A percentile compares a stretch with the other conserved stretches of the same genome.
These are phyloP conservation scores for Equus przewalskii DNA, from an alignment of 2,113 vertebrate genomes.

Conservation along the genomic window DNA sequence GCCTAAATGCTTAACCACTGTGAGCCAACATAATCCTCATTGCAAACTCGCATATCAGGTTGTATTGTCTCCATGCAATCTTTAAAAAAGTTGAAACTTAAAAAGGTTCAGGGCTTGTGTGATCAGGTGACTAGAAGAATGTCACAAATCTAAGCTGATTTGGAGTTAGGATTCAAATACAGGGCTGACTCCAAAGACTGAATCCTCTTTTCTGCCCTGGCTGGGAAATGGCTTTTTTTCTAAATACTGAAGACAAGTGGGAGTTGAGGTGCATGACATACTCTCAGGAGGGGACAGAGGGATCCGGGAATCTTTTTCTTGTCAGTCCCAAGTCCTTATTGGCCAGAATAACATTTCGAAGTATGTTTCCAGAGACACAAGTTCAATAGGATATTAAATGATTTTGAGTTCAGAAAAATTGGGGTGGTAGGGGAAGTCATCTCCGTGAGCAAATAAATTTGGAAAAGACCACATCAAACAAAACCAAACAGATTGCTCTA, in stretches of 20 bases:
- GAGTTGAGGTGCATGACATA: neutral
- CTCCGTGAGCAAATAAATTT: neutral
- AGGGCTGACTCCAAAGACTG: neutral
- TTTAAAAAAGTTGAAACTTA: neutral
- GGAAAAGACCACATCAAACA: neutral
- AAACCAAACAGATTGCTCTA: neutral
- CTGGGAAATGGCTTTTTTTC: neutral
- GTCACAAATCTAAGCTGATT: neutral
- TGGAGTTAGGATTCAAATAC: neutral
- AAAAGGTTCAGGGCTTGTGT: neutral
- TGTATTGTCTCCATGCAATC: neutral
- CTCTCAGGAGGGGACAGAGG: neutral
- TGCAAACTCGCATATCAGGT: neutral
- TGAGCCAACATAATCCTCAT: neutral
- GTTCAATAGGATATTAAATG: neutral
- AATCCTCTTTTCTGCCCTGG: neutral
- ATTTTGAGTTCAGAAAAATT: neutral
- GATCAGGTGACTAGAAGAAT: neutral
- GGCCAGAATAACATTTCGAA: neutral
- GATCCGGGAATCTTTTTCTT: neutral
- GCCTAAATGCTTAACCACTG: neutral
- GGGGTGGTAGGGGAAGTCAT: neutral
- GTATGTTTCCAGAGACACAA: neutral
- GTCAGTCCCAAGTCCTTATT: neutral
- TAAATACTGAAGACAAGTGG: neutral